phyloP scores from a whole-genome alignment of 2,888 invertebrate genomes.

The Cepaea hortensis region DNA sequence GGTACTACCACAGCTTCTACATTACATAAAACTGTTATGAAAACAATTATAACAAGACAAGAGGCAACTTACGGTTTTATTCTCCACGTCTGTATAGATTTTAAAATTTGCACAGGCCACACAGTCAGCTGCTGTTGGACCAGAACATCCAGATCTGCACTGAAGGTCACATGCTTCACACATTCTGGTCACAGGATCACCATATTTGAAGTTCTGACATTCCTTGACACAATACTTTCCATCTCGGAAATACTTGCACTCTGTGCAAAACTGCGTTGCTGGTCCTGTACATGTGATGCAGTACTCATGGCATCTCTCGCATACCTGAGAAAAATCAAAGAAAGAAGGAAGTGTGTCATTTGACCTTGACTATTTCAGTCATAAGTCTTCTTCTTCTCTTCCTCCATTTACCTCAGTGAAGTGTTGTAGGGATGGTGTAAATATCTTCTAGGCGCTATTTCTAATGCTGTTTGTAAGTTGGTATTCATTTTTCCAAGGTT shows the following conservation, averaged over 20 bases:
- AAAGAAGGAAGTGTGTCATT: background rate
- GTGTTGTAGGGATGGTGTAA: too few relatives aligned
- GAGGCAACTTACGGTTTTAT: conserved; percentile 29
- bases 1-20: too few relatives aligned
- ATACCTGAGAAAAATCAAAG: conserved; percentile 79
- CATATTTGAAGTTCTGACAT: conserved; percentile 90
- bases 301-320: conserved; percentile 91
- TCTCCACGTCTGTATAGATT: conserved; percentile 54
- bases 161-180: conserved; percentile 88
- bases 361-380: too few relatives aligned
- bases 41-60: too few relatives aligned
- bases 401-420: too few relatives aligned
- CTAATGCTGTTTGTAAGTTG: too few relatives aligned
- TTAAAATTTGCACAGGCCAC: conserved; percentile 68
- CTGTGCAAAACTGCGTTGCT: conserved; percentile 89
- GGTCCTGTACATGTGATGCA: conserved; percentile 92
- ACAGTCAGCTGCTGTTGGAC: conserved; percentile 68
- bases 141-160: conserved; percentile 82
- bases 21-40: too few relatives aligned
- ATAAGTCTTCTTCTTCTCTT: background rate
- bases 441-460: too few relatives aligned
- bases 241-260: conserved; percentile 89
- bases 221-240: conserved; percentile 84
- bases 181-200: conserved; percentile 84
- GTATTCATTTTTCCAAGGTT: too few relatives aligned